Evolutionary conservation across 2,797 vertebrate species (phyloP), one percentile per base, ranked within the genome.

Genomic region (Lindbergichthys nudifrons): DNA sequence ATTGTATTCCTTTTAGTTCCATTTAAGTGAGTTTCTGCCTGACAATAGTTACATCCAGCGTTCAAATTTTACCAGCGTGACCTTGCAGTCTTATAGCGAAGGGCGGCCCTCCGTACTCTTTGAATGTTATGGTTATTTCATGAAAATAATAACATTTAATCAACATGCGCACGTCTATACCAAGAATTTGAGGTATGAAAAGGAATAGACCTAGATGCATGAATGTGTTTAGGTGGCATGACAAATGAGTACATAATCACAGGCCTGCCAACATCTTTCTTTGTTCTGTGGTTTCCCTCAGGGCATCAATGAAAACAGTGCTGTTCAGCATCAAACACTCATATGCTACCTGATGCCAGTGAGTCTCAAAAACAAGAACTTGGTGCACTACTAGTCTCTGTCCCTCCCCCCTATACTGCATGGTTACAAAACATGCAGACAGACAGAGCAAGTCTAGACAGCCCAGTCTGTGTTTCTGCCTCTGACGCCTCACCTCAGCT

Each of bases 371-470:
- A 89, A 90, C 80, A 86, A 83, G 80, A 89, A 86, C 74, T 81
- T 32, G 1, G 67, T 81, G 68, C 77, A 67, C 77, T 65, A 67
- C 57, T 23, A 26, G 56, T 72, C 70, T 47, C 18, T 4, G 9
- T 51, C 87, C 87, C 88, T 39, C 82, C 88, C 77, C 53, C 21
- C 75, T 9, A 74, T 73, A 79, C 82, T 87, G 87, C 86, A 82
- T 79, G 80, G 80, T 86, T 89, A 92, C 89, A 91, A 93, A 93
- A 91, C 89, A 87, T 71, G 88, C 87, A 86, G 88, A 88, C 87
- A 83, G 86, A 91, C 91, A 85, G 81, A 89, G 86, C 92, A 88
- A 88, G 93, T 92, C 93, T 94, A 95, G 91, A 94, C 93, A 89
- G 75, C 80, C 72, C 67, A 14, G 81, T 88, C 90, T 92, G 87